Evolutionary conservation across 2,888 invertebrate genomes (phyloP), one percentile per base, ranked within the genome.

Genomic region (Rhingia rostrata): DNA sequence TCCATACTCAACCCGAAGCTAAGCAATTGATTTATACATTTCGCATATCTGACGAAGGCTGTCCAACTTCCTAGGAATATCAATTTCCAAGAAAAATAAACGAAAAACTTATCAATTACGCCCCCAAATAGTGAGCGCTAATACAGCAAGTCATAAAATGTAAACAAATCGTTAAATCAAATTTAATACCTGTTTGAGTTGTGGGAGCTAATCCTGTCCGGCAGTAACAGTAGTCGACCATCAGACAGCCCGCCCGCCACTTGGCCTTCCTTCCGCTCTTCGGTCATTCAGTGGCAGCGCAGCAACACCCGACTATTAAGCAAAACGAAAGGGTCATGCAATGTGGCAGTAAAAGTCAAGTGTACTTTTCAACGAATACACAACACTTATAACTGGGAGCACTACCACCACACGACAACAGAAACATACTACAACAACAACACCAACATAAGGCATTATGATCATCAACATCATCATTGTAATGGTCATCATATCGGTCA

Each of bases 261-360:
- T 73, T 79, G 66, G 66, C 60, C 77, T 69, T 83, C 78, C 79
- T 74, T 78, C 72, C 70, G 61, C 58, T 45, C 56, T 63, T 47
- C 45, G 37, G 7, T 32, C 56, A 79, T 58, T 66, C 78, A 69
- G 45, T 74, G 79, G 58, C 45, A 80, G 74, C 69, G 73, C 84
- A 75, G 45, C 74, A 70, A 80, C 84, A 75, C 69, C 69, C 84
- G 84, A 63, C 79, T 84, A 84, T 84, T 80, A 84, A 69, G 61
- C 75, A 84, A 80, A 84, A 66, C 75, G 80, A 84, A 84, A 84
- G 84, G 75, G 84, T 84, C 84, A 84, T 84, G 84, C 84, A 84
- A 84, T 64, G 80, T 67, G 74, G 63, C 64, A 75, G 75, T 66
- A 75, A 75, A 84, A 75, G 60, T 80, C 70, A 80, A 83, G 83